phyloP scores from a whole-genome alignment of 1,140 invertebrate genomes.

The Drepana arcuata region DNA sequence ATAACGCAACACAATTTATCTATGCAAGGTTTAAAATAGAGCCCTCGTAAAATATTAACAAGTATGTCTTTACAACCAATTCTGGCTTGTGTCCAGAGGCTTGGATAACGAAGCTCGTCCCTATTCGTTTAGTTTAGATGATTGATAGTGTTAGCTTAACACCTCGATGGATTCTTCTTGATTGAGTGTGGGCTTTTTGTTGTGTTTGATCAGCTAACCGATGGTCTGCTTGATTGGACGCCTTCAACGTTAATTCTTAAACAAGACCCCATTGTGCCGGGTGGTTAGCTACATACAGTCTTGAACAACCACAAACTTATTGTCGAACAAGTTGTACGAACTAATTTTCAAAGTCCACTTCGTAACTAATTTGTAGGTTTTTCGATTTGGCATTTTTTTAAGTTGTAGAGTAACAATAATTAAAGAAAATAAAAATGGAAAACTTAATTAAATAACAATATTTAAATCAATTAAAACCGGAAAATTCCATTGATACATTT shows the following conservation, averaged over 20 bases:
- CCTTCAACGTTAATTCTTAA: slow-evolving; percentile 57
- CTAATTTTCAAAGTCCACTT: too few relatives aligned
- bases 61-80: slow-evolving; percentile 52
- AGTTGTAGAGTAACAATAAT: too few relatives aligned
- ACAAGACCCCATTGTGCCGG: slow-evolving; percentile 47
- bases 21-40: slow-evolving; percentile 7
- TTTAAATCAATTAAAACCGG: too few relatives aligned
- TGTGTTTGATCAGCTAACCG: slow-evolving; percentile 60
- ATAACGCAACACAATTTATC: slow-evolving; percentile 16
- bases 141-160: slow-evolving; percentile 58
- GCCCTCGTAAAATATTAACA: slow-evolving; percentile 39
- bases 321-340: too few relatives aligned
- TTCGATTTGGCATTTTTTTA: too few relatives aligned
- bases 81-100: slow-evolving; percentile 36
- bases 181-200: slow-evolving; percentile 63
- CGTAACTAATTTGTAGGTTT: too few relatives aligned
- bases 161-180: slow-evolving; percentile 51
- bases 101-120: slow-evolving; percentile 46
- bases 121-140: slow-evolving; percentile 34
- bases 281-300: slow-evolving; percentile 2
- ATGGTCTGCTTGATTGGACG: slow-evolving; percentile 50
- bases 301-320: too few relatives aligned
- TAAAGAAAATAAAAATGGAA: too few relatives aligned
- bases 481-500: too few relatives aligned
- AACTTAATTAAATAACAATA: too few relatives aligned